These are phyloP conservation scores for Notothenia rossii DNA, from an alignment of 2,113 vertebrate species.

Conservation along the genomic window DNA sequence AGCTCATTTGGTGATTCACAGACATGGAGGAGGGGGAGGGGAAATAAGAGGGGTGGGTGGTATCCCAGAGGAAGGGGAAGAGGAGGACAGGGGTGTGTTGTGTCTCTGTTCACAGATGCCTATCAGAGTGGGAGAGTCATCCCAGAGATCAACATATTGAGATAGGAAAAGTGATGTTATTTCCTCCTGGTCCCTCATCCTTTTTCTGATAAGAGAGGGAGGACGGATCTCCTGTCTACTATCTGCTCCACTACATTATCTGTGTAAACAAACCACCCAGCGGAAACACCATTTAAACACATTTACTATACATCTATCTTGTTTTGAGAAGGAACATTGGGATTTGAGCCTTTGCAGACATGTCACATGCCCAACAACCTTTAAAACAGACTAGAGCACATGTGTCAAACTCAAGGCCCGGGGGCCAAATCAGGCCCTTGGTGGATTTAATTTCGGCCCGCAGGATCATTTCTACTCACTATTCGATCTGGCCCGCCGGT, in stretches of 20 bases:
- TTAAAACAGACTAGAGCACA: too few relatives aligned
- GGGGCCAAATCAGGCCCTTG: too few relatives aligned
- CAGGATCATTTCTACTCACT: too few relatives aligned
- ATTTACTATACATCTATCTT: background rate
- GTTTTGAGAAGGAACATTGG: too few relatives aligned
- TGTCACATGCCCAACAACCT: too few relatives aligned
- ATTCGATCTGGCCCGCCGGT: too few relatives aligned
- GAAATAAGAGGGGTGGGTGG: constrained; percentile 15
- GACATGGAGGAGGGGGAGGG: background rate
- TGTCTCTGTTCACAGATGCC: constrained; percentile 71
- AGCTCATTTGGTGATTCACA: constrained; percentile 33
- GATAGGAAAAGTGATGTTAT: constrained; percentile 69
- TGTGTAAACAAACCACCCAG: background rate
- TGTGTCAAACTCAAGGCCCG: too few relatives aligned
- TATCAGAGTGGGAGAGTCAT: constrained; percentile 64
- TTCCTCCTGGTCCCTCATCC: constrained; percentile 68
- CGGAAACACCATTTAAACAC: background rate
- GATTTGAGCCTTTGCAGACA: too few relatives aligned
- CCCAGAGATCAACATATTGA: constrained; percentile 60
- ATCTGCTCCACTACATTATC: constrained; percentile 9
- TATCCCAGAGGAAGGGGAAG: constrained; percentile 13
- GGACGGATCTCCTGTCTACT: constrained; percentile 47
- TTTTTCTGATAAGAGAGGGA: constrained; percentile 68
- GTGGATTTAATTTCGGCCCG: too few relatives aligned
- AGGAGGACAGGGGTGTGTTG: constrained; percentile 62